These are phyloP conservation scores for Erithacus rubecula DNA, from an alignment of 2,797 vertebrate species.

Conservation along the genomic window DNA sequence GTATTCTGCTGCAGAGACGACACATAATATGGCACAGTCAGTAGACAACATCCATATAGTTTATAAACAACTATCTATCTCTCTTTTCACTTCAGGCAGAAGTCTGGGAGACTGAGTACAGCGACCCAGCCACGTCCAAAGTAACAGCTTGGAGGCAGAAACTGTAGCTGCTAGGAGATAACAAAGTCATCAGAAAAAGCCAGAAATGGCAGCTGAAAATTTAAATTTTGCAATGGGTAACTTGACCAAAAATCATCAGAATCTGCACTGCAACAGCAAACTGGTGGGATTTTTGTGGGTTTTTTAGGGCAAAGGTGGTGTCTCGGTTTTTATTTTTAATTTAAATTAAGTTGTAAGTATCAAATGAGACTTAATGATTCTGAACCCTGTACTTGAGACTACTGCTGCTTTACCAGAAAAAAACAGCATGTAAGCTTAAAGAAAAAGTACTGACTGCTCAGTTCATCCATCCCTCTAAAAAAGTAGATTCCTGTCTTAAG, in stretches of 20 bases:
- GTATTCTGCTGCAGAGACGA: neutral
- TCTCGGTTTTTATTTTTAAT: neutral
- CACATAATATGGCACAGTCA: neutral
- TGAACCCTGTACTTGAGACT: neutral
- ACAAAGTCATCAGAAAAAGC: neutral
- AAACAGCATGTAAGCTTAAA: neutral
- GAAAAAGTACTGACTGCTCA: neutral
- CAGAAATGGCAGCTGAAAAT: neutral
- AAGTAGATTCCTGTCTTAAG: neutral
- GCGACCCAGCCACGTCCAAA: neutral
- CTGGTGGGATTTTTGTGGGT: neutral
- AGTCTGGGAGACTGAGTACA: neutral
- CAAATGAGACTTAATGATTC: neutral
- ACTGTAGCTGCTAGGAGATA: neutral
- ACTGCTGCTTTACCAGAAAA: neutral
- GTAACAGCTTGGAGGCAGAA: neutral
- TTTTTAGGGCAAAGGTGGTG: accelerated
- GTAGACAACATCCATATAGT: neutral
- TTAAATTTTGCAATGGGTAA: neutral
- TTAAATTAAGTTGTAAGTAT: neutral
- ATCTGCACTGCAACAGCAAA: neutral
- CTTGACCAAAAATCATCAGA: neutral
- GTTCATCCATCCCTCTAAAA: neutral
- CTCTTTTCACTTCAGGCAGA: neutral
- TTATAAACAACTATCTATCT: neutral